Evolutionary conservation across 2,888 invertebrate genomes (phyloP), one percentile per base, ranked within the genome.

Genomic region (Pyrochroa serraticornis): DNA sequence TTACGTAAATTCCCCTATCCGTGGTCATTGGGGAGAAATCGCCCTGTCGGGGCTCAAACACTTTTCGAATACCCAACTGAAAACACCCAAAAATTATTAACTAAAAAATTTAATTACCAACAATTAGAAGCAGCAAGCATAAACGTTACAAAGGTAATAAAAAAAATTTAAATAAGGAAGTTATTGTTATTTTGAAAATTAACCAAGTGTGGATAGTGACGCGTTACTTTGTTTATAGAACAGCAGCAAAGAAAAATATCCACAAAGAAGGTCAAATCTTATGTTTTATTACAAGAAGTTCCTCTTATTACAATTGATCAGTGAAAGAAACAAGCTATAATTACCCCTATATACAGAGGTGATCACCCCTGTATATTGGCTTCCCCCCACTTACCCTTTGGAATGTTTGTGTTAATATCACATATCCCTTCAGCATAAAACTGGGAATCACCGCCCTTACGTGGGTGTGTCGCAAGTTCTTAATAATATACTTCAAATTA

Each of bases 21-120:
- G 83, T 82, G 31, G 92, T 92, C 92, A 93, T 91, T 54, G 87
- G 87, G 10, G 87, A 84, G 72, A 93, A 88, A 79, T 93, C 90
- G 2, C 89, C 88, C 60, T 87, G 86, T 56, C 89, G 83, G 1
- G 92, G 92, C 77, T 93, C 91, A 74, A 93, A 93, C 41, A 92
- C 88, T 72, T 90, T 87, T 63, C 84, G 81, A 62, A 92, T 86
- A 35, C 92, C 91, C 68, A 93, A 77, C 92, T 93, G 79, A 47
- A 75, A 77, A 8, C 8, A 39, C 39, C 14, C 39, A 52, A 31
- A 37, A 45, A 37, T 22, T 22, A 22, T 22, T 22, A 22, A 31
- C 33, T 32, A 32, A 71, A 39, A 37, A 55, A 50, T 22, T 38
- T 6, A 54, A 7, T 22, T 3, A 41, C 8, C n/a, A 35, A 22